A percentile compares a stretch with the other conserved stretches of the same genome.
These are phyloP conservation scores for Drosophila yakuba DNA, from an alignment of 1,140 invertebrate species.

Conservation along the genomic window DNA sequence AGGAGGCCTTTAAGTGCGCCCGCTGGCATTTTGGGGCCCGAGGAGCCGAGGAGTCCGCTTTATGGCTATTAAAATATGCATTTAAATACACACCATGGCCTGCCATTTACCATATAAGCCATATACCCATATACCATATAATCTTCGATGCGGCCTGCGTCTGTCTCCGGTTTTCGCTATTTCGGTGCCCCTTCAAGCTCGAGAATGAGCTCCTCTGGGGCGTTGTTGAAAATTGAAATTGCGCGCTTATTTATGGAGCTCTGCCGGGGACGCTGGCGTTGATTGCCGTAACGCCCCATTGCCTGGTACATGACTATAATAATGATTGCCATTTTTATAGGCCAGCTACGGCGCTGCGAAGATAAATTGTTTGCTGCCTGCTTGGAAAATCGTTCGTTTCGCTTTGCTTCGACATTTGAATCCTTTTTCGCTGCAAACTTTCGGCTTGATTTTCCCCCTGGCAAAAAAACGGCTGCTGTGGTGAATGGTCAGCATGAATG, in stretches of 20 bases:
- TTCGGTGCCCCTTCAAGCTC: neutral
- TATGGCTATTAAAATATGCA: constrained; percentile 81
- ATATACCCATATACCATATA: constrained; percentile 9
- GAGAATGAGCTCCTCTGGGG: constrained; percentile 25
- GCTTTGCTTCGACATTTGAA: constrained; percentile 46
- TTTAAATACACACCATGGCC: constrained; percentile 62
- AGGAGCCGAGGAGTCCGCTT: constrained; percentile 49
- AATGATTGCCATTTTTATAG: constrained; percentile 77
- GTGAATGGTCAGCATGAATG: constrained; percentile 30
- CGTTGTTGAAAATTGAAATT: constrained; percentile 77
- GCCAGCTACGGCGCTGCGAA: constrained; percentile 29
- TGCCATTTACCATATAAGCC: neutral
- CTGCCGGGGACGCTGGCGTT: constrained; percentile 64
- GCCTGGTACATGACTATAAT: constrained; percentile 79
- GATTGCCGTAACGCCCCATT: constrained; percentile 81
- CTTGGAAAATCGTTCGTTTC: constrained; percentile 34
- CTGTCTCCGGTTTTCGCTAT: constrained; percentile 19
- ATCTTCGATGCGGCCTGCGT: constrained; percentile 36
- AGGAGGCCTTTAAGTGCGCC: constrained; percentile 68
- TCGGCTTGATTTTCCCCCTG: neutral
- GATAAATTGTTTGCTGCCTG: constrained; percentile 60
- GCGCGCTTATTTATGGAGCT: constrained; percentile 71
- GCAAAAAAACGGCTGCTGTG: constrained; percentile 5
- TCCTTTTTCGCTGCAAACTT: constrained; percentile 53
- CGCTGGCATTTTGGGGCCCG: constrained; percentile 58